Percentiles rank a stretch among this genome's conserved stretches.
Evolutionary conservation across 1,140 invertebrate species (phyloP).

Genomic region (Acromyrmex charruanus): DNA sequence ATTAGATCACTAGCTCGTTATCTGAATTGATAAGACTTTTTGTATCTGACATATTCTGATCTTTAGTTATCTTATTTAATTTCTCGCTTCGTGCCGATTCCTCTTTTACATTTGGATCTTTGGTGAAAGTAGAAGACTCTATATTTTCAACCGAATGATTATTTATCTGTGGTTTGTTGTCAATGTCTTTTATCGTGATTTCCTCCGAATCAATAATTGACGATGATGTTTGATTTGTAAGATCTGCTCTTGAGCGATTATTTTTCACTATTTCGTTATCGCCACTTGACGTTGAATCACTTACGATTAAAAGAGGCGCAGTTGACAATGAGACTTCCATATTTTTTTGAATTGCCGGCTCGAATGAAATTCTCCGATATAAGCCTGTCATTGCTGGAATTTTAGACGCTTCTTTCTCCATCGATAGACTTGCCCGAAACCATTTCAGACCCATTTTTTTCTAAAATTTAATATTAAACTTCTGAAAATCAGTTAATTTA

Average conservation of each 20-base stretch:
- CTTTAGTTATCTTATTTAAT: conserved; percentile 38
- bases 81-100: not conserved
- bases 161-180: conserved; percentile 10
- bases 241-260: not conserved
- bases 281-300: not conserved
- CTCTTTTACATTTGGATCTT: conserved; percentile 10
- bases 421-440: conserved; percentile 82
- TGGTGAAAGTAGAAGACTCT: not conserved
- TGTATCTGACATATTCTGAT: conserved; percentile 12
- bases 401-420: conserved; percentile 56
- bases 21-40: conserved; percentile 10
- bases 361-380: conserved; percentile 29
- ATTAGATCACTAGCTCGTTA: conserved; percentile 49
- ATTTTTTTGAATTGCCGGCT: not conserved
- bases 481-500: conserved; percentile 12
- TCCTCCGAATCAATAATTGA: conserved; percentile 16
- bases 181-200: not conserved
- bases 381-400: not conserved
- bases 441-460: conserved; percentile 80
- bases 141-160: not conserved
- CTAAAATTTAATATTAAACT: conserved; percentile 19
- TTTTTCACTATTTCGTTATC: conserved; percentile 1
- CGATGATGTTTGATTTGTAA: conserved; percentile 17
- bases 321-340: not conserved
- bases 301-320: not conserved